Evolutionary conservation across 2,797 vertebrate genomes (phyloP).

Genomic region (Coendou prehensilis): DNA sequence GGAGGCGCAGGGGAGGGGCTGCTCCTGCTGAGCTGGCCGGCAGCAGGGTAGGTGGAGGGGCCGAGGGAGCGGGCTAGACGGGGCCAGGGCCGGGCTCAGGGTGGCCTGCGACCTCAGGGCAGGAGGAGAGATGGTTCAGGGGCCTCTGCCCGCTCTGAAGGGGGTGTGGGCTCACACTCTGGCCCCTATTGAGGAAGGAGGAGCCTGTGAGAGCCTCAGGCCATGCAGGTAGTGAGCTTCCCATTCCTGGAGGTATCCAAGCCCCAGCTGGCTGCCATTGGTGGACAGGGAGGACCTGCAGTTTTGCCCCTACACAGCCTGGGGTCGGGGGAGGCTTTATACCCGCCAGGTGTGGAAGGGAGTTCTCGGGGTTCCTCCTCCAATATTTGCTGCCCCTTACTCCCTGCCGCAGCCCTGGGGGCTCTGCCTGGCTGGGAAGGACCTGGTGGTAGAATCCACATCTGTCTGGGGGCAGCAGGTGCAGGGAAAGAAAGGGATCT

Average conservation of each 20-base stretch:
- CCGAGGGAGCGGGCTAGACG: neutral
- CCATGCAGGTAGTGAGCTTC: neutral
- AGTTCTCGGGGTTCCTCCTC: neutral
- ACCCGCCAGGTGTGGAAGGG: neutral
- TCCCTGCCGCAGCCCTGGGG: neutral
- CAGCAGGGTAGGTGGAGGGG: constrained; percentile 26
- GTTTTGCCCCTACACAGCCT: neutral
- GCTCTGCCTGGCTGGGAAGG: neutral
- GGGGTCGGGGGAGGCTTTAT: neutral
- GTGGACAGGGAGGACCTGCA: neutral
- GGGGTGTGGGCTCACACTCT: neutral
- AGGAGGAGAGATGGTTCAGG: neutral
- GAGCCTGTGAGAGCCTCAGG: neutral
- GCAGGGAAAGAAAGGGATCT: neutral
- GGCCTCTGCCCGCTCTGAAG: neutral
- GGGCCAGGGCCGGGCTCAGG: neutral
- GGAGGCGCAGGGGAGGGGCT: constrained; percentile 52
- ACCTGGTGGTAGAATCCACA: neutral
- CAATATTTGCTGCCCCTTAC: neutral
- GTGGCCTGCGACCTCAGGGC: neutral
- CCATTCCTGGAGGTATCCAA: neutral
- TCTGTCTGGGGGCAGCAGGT: neutral
- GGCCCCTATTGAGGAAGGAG: neutral
- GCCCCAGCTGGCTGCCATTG: neutral
- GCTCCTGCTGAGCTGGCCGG: neutral